phyloP scores from a whole-genome alignment of 2,113 vertebrate species.

The Python bivittatus region DNA sequence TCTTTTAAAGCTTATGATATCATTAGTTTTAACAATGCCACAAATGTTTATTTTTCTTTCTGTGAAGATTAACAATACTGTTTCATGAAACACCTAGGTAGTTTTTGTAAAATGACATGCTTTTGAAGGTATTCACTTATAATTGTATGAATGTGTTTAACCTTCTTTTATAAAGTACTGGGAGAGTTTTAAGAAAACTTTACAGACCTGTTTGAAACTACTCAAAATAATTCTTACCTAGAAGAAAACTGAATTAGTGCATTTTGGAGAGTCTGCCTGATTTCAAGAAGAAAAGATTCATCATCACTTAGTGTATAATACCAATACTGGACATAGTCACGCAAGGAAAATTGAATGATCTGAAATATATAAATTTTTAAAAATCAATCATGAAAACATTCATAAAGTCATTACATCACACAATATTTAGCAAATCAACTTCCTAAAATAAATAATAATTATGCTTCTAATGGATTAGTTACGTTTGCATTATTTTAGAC shows the following conservation, averaged over 20 bases:
- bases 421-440: neutral
- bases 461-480: neutral
- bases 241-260: slow-evolving; percentile 96
- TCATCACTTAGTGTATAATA: slow-evolving; percentile 98
- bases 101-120: neutral
- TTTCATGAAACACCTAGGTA: neutral
- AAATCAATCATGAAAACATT: neutral
- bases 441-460: neutral
- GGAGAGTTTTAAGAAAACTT: neutral
- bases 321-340: slow-evolving; percentile 99
- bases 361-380: slow-evolving; percentile 60
- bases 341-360: slow-evolving; percentile 98
- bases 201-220: neutral
- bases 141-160: neutral
- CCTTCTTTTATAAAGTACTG: neutral
- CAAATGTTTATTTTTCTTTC: too few relatives aligned
- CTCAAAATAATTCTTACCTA: slow-evolving; percentile 75
- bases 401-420: neutral
- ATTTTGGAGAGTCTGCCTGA: slow-evolving; percentile 94
- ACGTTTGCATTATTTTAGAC: neutral
- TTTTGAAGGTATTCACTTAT: neutral
- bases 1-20: too few relatives aligned
- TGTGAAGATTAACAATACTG: neutral
- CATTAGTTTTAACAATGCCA: too few relatives aligned
- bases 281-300: slow-evolving; percentile 96